phyloP scores from a whole-genome alignment of 2,797 vertebrate genomes.

The Crocodylus rhombifer region DNA sequence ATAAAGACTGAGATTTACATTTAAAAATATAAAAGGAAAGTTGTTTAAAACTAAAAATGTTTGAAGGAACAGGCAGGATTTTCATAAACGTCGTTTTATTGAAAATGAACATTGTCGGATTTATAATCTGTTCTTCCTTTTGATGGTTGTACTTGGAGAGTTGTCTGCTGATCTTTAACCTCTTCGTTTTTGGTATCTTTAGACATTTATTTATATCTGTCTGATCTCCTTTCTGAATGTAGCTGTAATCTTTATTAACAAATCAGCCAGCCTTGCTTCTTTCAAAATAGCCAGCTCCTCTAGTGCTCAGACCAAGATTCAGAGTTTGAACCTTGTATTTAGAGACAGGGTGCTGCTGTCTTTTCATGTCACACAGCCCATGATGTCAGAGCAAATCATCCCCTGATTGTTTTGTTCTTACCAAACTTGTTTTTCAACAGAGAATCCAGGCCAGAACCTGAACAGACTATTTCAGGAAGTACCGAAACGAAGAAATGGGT shows the following conservation, averaged over 20 bases:
- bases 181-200: constrained; percentile 62
- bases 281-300: constrained; percentile 66
- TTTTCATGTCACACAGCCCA: constrained; percentile 80
- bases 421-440: constrained; percentile 98
- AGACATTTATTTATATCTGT: constrained; percentile 69
- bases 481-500: constrained; percentile 98
- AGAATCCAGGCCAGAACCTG: constrained; percentile 99
- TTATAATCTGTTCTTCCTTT: constrained; percentile 64
- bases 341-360: constrained; percentile 67
- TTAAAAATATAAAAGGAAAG: constrained; percentile 53
- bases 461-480: constrained; percentile 98
- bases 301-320: constrained; percentile 32
- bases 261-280: constrained; percentile 74
- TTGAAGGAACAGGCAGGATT: constrained; percentile 49
- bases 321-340: constrained; percentile 43
- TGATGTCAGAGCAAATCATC: constrained; percentile 79
- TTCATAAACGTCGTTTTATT: constrained; percentile 54
- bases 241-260: constrained; percentile 76
- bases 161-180: constrained; percentile 69
- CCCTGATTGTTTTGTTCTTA: constrained; percentile 91
- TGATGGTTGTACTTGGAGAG: constrained; percentile 61
- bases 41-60: constrained; percentile 29
- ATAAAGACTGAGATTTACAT: constrained; percentile 51
- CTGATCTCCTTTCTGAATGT: constrained; percentile 68
- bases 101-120: constrained; percentile 63